Percentiles rank a stretch among this genome's conserved stretches.
Conservation (phyloP, 2,797 vertebrate genomes). For the Danio choprae region DNA sequence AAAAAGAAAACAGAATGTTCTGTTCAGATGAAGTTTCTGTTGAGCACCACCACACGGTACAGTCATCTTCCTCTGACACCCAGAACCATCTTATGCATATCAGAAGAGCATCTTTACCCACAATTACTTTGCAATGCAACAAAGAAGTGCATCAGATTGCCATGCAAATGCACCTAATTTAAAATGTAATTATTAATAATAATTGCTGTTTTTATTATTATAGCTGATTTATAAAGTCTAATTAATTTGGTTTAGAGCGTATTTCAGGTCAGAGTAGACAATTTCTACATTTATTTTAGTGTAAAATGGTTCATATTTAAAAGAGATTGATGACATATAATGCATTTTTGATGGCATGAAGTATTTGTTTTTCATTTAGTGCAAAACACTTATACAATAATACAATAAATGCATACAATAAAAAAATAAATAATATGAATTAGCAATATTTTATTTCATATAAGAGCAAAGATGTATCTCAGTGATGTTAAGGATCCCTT, state of each 20-base stretch:
- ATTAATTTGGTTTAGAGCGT: neutral
- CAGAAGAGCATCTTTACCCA: constrained; percentile 8
- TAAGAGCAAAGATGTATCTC: no score
- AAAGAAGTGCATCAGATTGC: neutral
- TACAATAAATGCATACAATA: no score
- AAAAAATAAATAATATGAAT: neutral
- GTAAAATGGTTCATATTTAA: no score
- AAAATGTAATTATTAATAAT: neutral
- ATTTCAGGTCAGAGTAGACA: neutral
- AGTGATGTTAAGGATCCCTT: no score
- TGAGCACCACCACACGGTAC: neutral
- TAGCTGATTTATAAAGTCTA: neutral
- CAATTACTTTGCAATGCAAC: neutral
- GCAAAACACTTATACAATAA: neutral
- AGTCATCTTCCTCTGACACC: constrained; percentile 7
- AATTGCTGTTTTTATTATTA: no score
- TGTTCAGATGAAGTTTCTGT: constrained; percentile 9
- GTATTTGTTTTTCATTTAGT: neutral
- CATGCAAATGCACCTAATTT: neutral
- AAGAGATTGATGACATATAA: no score
- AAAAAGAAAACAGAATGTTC: constrained; percentile 27
- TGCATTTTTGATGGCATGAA: no score
- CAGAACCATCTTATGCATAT: neutral
- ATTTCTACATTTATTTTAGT: neutral
- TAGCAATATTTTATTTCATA: neutral